These are phyloP conservation scores for Drosophila ambigua DNA, from an alignment of 1,140 invertebrate species.

Conservation along the genomic window DNA sequence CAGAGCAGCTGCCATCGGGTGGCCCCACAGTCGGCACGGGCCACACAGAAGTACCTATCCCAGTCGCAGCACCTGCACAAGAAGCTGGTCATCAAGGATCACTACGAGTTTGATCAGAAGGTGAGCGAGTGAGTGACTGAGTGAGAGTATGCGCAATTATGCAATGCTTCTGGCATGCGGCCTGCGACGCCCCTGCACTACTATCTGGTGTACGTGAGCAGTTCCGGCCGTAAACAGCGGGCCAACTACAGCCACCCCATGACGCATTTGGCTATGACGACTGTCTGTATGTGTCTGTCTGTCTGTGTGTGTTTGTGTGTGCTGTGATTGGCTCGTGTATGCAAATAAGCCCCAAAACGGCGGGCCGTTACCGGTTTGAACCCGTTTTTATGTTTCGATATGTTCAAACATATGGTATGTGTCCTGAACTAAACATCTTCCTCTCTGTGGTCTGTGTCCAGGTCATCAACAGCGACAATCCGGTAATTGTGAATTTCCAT, in stretches of 20 bases:
- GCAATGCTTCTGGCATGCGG: conserved; percentile 47
- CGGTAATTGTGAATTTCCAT: conserved; percentile 94
- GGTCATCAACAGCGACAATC: conserved; percentile 92
- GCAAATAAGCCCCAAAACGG: conserved; percentile 47
- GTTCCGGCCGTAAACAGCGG: conserved; percentile 15
- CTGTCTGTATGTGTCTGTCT: conserved; percentile 22
- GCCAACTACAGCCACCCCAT: conserved; percentile 28
- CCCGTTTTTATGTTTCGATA: conserved; percentile 15
- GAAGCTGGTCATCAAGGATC: conserved; percentile 79
- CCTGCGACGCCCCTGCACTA: too few species aligned
- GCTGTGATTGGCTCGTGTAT: conserved; percentile 53
- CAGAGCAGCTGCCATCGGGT: conserved; percentile 62
- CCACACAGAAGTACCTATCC: conserved; percentile 71
- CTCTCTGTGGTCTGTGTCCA: conserved; percentile 66
- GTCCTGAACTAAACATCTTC: neutral
- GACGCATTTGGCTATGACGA: conserved; percentile 31
- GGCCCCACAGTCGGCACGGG: conserved; percentile 47
- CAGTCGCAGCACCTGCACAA: conserved; percentile 62
- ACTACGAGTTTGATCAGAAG: conserved; percentile 83
- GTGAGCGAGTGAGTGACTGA: conserved; percentile 41
- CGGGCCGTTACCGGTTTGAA: conserved; percentile 32
- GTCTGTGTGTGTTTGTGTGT: neutral
- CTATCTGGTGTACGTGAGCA: conserved; percentile 59
- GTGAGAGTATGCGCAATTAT: conserved; percentile 29
- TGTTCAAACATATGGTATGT: too few species aligned